Base-by-base conservation (phyloP, 2,797 vertebrate genomes). In the Silurus aristotelis region DNA sequence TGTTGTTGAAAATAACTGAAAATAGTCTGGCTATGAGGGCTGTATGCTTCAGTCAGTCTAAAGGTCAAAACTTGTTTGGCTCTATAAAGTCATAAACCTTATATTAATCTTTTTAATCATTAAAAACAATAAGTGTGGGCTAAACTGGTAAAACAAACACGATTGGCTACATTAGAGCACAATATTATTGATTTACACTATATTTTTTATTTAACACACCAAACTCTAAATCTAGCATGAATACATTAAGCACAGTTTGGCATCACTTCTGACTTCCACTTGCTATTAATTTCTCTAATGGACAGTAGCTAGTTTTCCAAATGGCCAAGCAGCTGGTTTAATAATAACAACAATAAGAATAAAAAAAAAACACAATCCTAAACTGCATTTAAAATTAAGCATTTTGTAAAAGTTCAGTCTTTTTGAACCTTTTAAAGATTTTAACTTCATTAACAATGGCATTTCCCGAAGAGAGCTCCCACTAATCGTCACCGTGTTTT, bases 401-500 rank as follows among this genome's bases (percentile, higher is more conserved):
- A 25, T 46, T 75, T 31, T 77, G 20, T 15, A 70, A 82, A 70
- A 43, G 17, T 38, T 27, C 17, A 43, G 56, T 60, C 25, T 7
- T 64, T 64, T 38, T 13, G 52, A 52, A 15, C 19, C 81, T 64
- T 84, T 83, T 55, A 84, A 64, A 61, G 67, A 75, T 84, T 83
- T 84, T 71, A 86, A 84, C 82, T 86, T 86, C 83, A 87, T 87
- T 87, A 89, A 80, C 75, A 71, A 81, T 70, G 20, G 22, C 64
- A 67, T 85, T 58, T 82, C 43, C 68, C 6, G 48, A 61, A 78
- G 84, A 86, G 63, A 63, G 38, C 27, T 46, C 15, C 67, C 68
- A 61, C 56, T 84, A 85, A 87, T 87, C 46, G 83, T 84, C 67
- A 67, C 52, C 67, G 71, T 82, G 52, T 80, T 86, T 89, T 87